phyloP scores from a whole-genome alignment of 2,888 invertebrate species.

The Strigamia maritima region DNA sequence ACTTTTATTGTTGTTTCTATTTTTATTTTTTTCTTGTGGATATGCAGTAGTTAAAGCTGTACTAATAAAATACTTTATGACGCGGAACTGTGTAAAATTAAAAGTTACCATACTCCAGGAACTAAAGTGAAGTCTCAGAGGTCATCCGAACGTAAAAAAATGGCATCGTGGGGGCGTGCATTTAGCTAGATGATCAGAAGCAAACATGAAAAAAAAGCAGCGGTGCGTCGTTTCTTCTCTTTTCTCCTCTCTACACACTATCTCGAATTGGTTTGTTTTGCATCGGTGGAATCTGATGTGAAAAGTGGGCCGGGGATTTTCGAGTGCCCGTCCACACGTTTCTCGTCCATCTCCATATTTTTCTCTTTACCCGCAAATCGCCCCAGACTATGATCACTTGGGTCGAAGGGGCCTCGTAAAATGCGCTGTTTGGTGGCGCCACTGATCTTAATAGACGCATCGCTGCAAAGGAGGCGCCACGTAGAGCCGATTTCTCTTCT shows the following conservation, averaged over 20 bases:
- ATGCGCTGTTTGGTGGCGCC: slow-evolving; percentile 30
- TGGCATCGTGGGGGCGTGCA: not conserved
- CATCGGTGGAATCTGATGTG: slow-evolving; percentile 30
- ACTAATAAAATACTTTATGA: not conserved
- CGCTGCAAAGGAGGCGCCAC: slow-evolving; percentile 26
- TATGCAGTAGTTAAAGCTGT: not conserved
- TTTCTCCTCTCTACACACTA: not conserved
- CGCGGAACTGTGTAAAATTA: not conserved
- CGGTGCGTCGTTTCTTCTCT: too few species aligned
- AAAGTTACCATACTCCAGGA: not conserved
- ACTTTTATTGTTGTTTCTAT: not conserved
- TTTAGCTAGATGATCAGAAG: slow-evolving; percentile 24
- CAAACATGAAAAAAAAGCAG: slow-evolving; percentile 1
- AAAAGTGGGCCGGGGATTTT: slow-evolving; percentile 22
- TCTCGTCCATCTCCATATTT: slow-evolving; percentile 31
- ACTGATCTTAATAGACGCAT: slow-evolving; percentile 17
- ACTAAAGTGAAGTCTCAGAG: not conserved
- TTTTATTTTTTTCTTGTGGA: not conserved
- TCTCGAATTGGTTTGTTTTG: slow-evolving; percentile 31
- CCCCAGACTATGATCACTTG: slow-evolving; percentile 30
- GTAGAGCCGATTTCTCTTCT: slow-evolving; percentile 10
- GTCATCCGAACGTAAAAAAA: not conserved
- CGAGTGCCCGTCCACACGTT: slow-evolving; percentile 32
- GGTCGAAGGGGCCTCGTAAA: slow-evolving; percentile 26
- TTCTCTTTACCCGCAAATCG: slow-evolving; percentile 1